Evolutionary conservation across 2,797 vertebrate species (phyloP).

Genomic region (Pristis pectinata): DNA sequence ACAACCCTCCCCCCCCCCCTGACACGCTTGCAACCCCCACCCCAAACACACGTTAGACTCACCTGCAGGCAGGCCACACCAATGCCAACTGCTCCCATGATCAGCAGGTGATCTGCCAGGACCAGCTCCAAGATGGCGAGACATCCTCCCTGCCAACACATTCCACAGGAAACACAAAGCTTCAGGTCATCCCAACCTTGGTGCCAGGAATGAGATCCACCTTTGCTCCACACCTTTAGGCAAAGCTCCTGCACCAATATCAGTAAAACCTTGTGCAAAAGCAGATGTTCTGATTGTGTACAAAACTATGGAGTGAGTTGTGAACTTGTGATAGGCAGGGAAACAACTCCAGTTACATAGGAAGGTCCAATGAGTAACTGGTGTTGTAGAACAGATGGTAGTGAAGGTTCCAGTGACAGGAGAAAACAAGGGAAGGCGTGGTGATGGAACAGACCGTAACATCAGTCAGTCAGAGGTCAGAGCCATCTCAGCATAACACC

Average conservation of each 20-base stretch:
- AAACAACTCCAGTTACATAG: no score
- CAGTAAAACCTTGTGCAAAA: background rate
- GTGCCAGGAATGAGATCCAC: no score
- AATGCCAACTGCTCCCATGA: slow-evolving; percentile 75
- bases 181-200: background rate
- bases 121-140: slow-evolving; percentile 74
- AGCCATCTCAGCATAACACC: no score
- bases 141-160: slow-evolving; percentile 67
- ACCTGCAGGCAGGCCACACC: slow-evolving; percentile 81
- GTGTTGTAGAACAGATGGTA: no score
- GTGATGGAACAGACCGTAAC: no score
- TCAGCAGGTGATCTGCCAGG: slow-evolving; percentile 70
- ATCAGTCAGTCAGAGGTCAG: no score
- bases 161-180: background rate
- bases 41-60: slow-evolving; percentile 39
- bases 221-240: background rate
- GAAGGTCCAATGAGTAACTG: background rate
- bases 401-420: no score
- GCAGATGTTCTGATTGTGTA: background rate
- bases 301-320: background rate
- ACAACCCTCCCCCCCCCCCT: background rate
- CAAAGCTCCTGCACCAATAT: no score
- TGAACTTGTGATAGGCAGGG: no score
- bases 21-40: background rate
- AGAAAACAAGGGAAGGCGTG: no score